These are phyloP conservation scores for Cirrhinus mrigala DNA, from an alignment of 2,797 vertebrate genomes.

Conservation along the genomic window DNA sequence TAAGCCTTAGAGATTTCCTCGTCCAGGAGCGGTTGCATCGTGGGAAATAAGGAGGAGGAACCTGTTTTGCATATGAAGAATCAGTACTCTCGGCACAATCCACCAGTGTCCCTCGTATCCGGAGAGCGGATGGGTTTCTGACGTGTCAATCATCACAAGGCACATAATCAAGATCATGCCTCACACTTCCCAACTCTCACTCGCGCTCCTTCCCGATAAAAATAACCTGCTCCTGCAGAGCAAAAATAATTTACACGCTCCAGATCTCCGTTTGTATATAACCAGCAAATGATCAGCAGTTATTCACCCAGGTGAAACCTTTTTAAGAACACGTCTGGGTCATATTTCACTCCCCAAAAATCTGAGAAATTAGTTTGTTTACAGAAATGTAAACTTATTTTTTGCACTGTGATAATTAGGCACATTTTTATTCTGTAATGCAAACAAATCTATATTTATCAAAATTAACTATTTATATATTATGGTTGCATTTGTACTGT, in stretches of 20 bases:
- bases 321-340: neutral
- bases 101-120: neutral
- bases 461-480: neutral
- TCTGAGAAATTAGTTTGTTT: neutral
- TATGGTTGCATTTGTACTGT: neutral
- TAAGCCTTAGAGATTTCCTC: slow-evolving; percentile 5
- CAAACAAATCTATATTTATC: neutral
- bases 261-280: slow-evolving; percentile 40
- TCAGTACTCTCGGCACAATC: slow-evolving; percentile 31
- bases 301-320: slow-evolving; percentile 23
- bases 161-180: slow-evolving; percentile 62
- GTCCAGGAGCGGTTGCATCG: slow-evolving; percentile 36
- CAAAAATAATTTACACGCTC: slow-evolving; percentile 24
- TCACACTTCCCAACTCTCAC: slow-evolving; percentile 20
- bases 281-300: slow-evolving; percentile 42
- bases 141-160: slow-evolving; percentile 57
- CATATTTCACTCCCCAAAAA: slow-evolving; percentile 5
- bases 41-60: slow-evolving; percentile 22
- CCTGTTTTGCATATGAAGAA: slow-evolving; percentile 43
- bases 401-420: neutral
- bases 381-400: neutral
- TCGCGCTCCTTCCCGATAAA: slow-evolving; percentile 40
- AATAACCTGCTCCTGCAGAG: neutral
- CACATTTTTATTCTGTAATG: neutral
- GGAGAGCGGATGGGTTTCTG: slow-evolving; percentile 41